A percentile compares a stretch with the other conserved stretches of the same genome.
phyloP scores from a whole-genome alignment of 1,140 invertebrate genomes.

The Adelges cooleyi region DNA sequence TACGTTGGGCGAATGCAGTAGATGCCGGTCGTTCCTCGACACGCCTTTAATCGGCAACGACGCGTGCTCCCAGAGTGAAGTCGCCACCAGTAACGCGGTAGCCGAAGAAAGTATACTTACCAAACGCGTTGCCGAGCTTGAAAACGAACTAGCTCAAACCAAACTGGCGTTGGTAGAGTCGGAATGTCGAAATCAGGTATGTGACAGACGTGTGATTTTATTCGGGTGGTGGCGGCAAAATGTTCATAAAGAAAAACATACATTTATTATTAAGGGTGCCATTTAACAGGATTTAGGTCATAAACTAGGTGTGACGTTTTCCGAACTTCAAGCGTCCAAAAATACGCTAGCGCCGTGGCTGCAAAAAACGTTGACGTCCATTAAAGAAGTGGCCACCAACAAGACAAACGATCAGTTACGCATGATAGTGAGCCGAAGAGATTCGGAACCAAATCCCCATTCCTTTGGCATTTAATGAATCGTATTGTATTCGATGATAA shows the following conservation, averaged over 20 bases:
- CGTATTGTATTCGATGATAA: no score
- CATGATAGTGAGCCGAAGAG: slow-evolving; percentile 9
- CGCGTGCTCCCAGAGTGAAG: neutral
- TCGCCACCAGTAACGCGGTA: neutral
- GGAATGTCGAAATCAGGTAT: slow-evolving; percentile 87
- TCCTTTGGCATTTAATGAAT: slow-evolving; percentile 10
- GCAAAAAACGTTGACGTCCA: slow-evolving; percentile 68
- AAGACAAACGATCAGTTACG: slow-evolving; percentile 30
- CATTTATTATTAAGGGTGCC: slow-evolving; percentile 17
- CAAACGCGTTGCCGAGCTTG: slow-evolving; percentile 74
- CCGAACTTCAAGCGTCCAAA: slow-evolving; percentile 65
- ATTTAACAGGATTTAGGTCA: slow-evolving; percentile 72
- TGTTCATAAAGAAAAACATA: no score
- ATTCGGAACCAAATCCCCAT: slow-evolving; percentile 4
- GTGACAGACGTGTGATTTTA: slow-evolving; percentile 1
- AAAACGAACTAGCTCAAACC: slow-evolving; percentile 89
- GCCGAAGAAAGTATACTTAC: slow-evolving; percentile 35
- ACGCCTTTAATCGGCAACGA: slow-evolving; percentile 30
- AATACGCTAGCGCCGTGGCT: slow-evolving; percentile 76
- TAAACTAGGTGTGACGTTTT: slow-evolving; percentile 67
- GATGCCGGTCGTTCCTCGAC: slow-evolving; percentile 27
- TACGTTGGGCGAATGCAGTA: slow-evolving; percentile 32
- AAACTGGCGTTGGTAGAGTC: slow-evolving; percentile 94
- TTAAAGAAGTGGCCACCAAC: slow-evolving; percentile 49
- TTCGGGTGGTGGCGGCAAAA: neutral